Evolutionary conservation across 2,113 vertebrate species (phyloP).

Genomic region (Notechis scutatus): DNA sequence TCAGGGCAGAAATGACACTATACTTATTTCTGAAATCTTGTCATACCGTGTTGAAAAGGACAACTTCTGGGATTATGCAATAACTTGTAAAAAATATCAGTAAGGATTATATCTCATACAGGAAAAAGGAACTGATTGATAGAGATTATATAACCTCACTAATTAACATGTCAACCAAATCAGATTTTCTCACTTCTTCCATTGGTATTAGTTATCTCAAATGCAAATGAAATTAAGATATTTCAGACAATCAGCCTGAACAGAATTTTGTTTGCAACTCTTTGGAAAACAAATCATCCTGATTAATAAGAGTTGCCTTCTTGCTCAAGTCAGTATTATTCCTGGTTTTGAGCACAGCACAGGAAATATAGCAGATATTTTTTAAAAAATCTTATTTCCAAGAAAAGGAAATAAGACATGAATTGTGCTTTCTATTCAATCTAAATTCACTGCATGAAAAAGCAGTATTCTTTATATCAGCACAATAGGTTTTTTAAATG

Average conservation of each 20-base stretch:
- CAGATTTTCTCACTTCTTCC: neutral
- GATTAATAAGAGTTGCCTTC: slow-evolving; percentile 28
- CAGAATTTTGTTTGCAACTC: slow-evolving; percentile 29
- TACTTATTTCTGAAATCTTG: neutral
- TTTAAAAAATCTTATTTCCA: neutral
- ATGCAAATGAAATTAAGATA: slow-evolving; percentile 21
- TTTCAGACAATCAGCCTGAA: slow-evolving; percentile 26
- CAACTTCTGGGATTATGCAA: neutral
- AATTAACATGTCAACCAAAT: slow-evolving; percentile 3
- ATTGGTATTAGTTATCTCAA: slow-evolving; percentile 1
- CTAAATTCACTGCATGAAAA: neutral
- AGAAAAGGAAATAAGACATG: neutral
- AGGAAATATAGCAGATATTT: neutral
- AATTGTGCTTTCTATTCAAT: slow-evolving; percentile 16
- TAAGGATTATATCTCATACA: neutral
- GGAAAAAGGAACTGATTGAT: slow-evolving; percentile 14
- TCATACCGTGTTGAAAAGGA: neutral
- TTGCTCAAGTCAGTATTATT: slow-evolving; percentile 8
- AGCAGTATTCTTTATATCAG: slow-evolving; percentile 25
- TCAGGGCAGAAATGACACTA: neutral
- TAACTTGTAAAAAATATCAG: neutral
- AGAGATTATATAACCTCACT: slow-evolving; percentile 29
- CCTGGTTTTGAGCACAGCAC: slow-evolving; percentile 7
- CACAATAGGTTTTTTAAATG: slow-evolving; percentile 27
- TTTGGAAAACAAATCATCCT: slow-evolving; percentile 29